Evolutionary conservation across 2,113 vertebrate genomes (phyloP), one percentile per base, ranked within the genome.

Genomic region (Lichenostomus cassidix): DNA sequence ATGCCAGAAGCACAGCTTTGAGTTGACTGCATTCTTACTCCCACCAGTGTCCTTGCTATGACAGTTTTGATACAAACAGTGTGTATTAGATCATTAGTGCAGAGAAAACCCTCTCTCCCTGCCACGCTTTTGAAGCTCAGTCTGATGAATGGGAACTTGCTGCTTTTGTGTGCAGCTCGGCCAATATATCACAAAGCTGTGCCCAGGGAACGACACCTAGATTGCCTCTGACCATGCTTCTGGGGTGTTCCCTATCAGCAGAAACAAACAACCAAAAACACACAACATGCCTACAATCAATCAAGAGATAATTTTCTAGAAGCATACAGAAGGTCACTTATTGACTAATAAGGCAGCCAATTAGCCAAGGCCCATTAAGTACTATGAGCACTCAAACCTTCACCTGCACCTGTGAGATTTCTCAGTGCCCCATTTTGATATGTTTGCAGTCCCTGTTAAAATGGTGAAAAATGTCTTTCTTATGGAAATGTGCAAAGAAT

Each of bases 1-100:
- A 94, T 2, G 59, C 94, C 83, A 92, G 92, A 84, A 96, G 87
- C 92, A 74, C 71, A 86, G 78, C 84, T 87, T 79, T 71, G 39
- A 83, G 83, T 33, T 69, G 90, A 94, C 85, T 85, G 64, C n/a
- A 19, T 65, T 64, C 70, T 65, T 80, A 77, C 80, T 95, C 76
- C 78, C 91, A 70, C 63, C 95, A 90, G 85, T 53, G 95, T 95
- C 93, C 93, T 96, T 87, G 88, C 76, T 84, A 60, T 83, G 86
- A 96, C 82, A 96, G 94, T 56, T 94, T 20, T 56, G 89, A 92
- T 56, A 84, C 82, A 93, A 87, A 96, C 81, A 60, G 81, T 83
- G 53, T 55, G 67, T 46, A 90, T 91, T 91, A 96, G 82, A 91
- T 92, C 92, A 87, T 94, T 87, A 94, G 84, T 7, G 20, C 50